Conservation (phyloP, 2,888 invertebrate species). For the Griposia aprilina region DNA sequence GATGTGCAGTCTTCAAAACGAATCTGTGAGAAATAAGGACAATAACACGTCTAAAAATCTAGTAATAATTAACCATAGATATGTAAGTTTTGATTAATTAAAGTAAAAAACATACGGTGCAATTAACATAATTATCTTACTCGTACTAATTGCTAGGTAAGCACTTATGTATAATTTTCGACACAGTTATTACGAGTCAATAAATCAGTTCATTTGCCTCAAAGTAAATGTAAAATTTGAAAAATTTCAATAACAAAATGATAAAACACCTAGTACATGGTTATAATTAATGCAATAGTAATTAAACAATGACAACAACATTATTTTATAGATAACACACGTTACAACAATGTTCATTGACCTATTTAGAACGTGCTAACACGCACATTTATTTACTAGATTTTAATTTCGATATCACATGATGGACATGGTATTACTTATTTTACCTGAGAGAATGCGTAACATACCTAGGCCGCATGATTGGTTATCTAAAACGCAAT, state of each 20-base stretch:
- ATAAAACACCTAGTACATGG: conserved; percentile 68
- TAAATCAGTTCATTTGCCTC: conserved; percentile 60
- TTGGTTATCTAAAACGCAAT: conserved; percentile 29
- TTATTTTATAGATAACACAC: conserved; percentile 79
- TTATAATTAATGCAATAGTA: conserved; percentile 57
- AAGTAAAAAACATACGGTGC: conserved; percentile 63
- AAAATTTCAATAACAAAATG: conserved; percentile 56
- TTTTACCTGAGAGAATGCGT: conserved; percentile 28
- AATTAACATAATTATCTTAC: conserved; percentile 53
- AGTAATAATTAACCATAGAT: conserved; percentile 85
- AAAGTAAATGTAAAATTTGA: conserved; percentile 35
- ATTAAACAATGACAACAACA: conserved; percentile 75
- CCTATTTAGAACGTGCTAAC: conserved; percentile 66
- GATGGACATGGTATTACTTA: conserved; percentile 47
- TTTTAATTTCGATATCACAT: conserved; percentile 37
- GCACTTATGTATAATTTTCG: conserved; percentile 57
- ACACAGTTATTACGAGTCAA: conserved; percentile 38
- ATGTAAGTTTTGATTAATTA: conserved; percentile 76
- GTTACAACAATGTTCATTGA: conserved; percentile 77
- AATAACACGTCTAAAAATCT: conserved; percentile 72
- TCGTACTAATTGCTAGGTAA: conserved; percentile 60
- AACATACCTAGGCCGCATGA: conserved; percentile 56
- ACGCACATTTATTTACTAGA: conserved; percentile 66
- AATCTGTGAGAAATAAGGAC: conserved; percentile 76
- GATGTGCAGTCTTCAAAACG: conserved; percentile 84